Conservation (phyloP, 1,140 invertebrate genomes). For the Lasioglossum albipes region DNA sequence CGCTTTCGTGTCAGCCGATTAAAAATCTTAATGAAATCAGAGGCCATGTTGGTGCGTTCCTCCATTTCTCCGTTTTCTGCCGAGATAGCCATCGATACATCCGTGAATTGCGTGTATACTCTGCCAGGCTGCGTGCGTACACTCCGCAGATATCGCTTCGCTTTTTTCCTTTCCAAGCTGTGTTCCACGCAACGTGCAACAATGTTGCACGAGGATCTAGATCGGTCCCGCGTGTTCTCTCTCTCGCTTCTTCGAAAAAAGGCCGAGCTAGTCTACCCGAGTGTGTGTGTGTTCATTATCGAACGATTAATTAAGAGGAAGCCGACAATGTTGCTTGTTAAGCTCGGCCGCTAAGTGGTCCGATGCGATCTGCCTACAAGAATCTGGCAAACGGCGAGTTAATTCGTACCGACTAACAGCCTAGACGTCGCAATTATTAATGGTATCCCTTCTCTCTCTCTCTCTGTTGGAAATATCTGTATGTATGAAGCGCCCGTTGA, state of each 20-base stretch:
- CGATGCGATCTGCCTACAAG: not conserved
- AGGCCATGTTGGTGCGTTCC: not conserved
- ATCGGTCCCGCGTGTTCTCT: not conserved
- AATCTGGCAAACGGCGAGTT: no score
- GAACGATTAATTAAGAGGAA: not conserved
- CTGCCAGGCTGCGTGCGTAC: not conserved
- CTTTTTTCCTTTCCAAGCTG: not conserved
- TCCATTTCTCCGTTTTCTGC: no score
- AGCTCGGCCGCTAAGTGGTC: not conserved
- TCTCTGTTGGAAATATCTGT: no score
- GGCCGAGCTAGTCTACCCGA: no score
- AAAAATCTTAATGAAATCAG: constrained; percentile 25
- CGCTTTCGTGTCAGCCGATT: no score
- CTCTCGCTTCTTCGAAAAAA: no score
- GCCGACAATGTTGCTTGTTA: not conserved
- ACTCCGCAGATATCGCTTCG: not conserved
- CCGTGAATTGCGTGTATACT: not conserved
- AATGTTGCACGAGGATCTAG: not conserved
- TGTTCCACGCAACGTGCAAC: not conserved
- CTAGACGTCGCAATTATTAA: no score
- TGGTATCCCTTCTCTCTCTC: no score
- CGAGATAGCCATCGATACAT: constrained; percentile 17
- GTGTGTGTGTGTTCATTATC: not conserved
- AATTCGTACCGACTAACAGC: no score
- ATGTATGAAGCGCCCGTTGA: no score